Percentiles rank a stretch among this genome's conserved stretches.
These are phyloP conservation scores for Meiosimyza platycephala DNA, from an alignment of 2,888 invertebrate species.

Conservation along the genomic window DNA sequence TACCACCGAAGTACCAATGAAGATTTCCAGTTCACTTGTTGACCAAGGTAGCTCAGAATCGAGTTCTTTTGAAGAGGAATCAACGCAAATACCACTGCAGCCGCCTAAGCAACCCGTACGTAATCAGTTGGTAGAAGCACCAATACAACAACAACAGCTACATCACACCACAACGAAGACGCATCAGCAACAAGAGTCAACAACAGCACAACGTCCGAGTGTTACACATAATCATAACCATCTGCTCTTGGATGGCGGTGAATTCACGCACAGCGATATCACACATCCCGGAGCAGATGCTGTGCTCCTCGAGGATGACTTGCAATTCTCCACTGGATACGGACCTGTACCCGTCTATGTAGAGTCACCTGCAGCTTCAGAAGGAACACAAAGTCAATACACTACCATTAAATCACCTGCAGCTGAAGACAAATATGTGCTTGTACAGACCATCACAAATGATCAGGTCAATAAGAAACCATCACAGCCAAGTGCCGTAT, in stretches of 20 bases:
- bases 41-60: conserved; percentile 58
- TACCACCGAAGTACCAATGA: conserved; percentile 63
- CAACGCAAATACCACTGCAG: conserved; percentile 29
- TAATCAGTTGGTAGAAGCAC: conserved; percentile 20
- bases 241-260: conserved; percentile 60
- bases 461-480: conserved; percentile 48
- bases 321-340: conserved; percentile 70
- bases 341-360: conserved; percentile 62
- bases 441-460: conserved; percentile 55
- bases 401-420: conserved; percentile 56
- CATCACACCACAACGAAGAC: conserved; percentile 25
- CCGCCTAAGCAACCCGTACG: background rate
- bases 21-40: conserved; percentile 54
- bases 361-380: conserved; percentile 51
- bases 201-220: background rate
- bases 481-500: background rate
- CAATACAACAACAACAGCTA: conserved; percentile 23
- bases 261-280: conserved; percentile 71
- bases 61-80: conserved; percentile 56
- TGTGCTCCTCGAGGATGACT: conserved; percentile 72
- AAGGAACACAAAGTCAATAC: conserved; percentile 64
- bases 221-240: conserved; percentile 56
- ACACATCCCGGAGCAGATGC: conserved; percentile 75
- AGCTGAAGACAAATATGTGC: conserved; percentile 66
- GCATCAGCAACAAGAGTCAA: conserved; percentile 24